Conservation (phyloP, 2,797 vertebrate genomes). For the Periparus ater region DNA sequence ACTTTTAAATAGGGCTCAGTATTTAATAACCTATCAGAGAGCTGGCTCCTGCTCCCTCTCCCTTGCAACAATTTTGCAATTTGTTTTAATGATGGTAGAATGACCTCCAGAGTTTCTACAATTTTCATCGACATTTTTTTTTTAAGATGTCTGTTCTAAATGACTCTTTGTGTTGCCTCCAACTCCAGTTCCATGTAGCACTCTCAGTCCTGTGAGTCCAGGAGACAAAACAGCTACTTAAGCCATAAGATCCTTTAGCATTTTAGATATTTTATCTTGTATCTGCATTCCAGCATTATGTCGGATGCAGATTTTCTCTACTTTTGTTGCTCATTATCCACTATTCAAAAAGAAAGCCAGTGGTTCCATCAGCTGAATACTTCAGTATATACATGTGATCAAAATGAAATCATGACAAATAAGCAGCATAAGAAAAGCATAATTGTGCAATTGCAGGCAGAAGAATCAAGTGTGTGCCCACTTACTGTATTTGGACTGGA, state of each 20-base stretch:
- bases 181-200: neutral
- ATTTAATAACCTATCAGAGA: neutral
- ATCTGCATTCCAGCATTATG: neutral
- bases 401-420: neutral
- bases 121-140: neutral
- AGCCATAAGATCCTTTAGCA: neutral
- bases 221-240: neutral
- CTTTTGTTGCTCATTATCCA: neutral
- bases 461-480: neutral
- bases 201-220: neutral
- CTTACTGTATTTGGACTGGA: neutral
- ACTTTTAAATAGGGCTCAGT: neutral
- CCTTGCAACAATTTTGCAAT: slow-evolving; percentile 1
- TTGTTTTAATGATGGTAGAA: neutral
- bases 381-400: neutral
- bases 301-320: neutral
- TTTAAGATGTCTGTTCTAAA: neutral
- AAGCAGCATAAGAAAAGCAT: neutral
- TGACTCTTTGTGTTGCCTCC: neutral
- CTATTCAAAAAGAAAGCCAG: neutral
- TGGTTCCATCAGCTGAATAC: neutral
- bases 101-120: neutral
- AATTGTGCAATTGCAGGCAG: neutral
- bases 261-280: neutral
- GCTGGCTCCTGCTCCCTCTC: slow-evolving; percentile 1